A percentile compares a stretch with the other conserved stretches of the same genome.
Conservation (phyloP, 1,140 invertebrate species). For the Brachionus paranguensis region DNA sequence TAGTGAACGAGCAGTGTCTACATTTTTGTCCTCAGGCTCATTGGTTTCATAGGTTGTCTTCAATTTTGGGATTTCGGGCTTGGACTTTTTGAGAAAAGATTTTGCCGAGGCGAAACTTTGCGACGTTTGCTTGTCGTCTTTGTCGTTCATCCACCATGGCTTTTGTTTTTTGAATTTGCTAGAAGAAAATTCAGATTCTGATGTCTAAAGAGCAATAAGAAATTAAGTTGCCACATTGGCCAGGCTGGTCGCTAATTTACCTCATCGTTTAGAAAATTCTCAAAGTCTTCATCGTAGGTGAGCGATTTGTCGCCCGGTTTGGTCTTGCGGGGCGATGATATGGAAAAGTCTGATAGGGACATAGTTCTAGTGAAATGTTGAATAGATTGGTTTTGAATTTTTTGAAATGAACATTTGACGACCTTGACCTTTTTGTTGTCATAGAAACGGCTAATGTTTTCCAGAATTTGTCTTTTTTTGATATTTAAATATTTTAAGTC, state of each 20-base stretch:
- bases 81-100: neutral
- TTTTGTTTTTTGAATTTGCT: neutral
- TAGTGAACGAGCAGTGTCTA: neutral
- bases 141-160: constrained; percentile 25
- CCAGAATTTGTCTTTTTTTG: neutral
- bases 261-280: constrained; percentile 5
- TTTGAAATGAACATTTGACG: neutral
- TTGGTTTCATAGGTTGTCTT: neutral
- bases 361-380: neutral
- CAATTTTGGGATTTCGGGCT: neutral
- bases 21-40: neutral
- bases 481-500: too few relatives aligned
- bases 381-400: neutral
- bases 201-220: neutral
- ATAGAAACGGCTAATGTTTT: neutral
- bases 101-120: neutral
- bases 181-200: neutral
- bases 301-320: neutral
- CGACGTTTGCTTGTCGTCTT: neutral
- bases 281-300: constrained; percentile 12
- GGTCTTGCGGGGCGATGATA: neutral
- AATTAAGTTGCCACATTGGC: neutral
- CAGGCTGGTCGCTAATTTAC: neutral
- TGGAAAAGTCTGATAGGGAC: constrained; percentile 8
- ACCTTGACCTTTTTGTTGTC: neutral